Conservation (phyloP, 2,888 invertebrate species). For the Erebia aethiops region DNA sequence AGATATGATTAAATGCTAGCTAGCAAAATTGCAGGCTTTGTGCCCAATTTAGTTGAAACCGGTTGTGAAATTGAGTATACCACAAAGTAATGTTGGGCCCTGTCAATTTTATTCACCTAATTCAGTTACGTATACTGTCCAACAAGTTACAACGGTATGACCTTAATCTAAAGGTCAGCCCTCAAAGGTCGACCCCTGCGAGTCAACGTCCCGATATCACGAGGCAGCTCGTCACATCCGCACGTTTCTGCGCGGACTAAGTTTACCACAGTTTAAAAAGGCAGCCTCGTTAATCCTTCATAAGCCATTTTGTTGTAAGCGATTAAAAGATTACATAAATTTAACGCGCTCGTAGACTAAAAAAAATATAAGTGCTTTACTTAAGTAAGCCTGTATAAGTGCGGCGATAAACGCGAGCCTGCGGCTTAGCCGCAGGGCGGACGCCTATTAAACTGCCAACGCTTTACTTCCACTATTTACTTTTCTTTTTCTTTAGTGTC, state of each 20-base stretch:
- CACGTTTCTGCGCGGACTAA: slow-evolving; percentile 4
- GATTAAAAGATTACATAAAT: slow-evolving; percentile 20
- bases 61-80: too few species aligned
- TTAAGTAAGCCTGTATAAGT: slow-evolving; percentile 8
- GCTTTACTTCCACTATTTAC: background rate
- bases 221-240: background rate
- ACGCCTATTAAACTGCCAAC: background rate
- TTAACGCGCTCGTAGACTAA: slow-evolving; percentile 10
- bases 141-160: background rate
- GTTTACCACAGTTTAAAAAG: background rate
- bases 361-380: slow-evolving; percentile 9
- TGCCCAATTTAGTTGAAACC: too few species aligned
- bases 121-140: background rate
- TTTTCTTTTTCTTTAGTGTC: too few species aligned
- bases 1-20: too few species aligned
- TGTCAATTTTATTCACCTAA: background rate
- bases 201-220: background rate
- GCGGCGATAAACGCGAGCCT: background rate
- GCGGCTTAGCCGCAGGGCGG: background rate
- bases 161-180: background rate
- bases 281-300: slow-evolving; percentile 27
- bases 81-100: too few species aligned
- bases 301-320: slow-evolving; percentile 20
- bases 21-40: too few species aligned
- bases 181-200: background rate